These are phyloP conservation scores for Natrix natrix DNA, from an alignment of 2,797 vertebrate genomes.

Conservation along the genomic window DNA sequence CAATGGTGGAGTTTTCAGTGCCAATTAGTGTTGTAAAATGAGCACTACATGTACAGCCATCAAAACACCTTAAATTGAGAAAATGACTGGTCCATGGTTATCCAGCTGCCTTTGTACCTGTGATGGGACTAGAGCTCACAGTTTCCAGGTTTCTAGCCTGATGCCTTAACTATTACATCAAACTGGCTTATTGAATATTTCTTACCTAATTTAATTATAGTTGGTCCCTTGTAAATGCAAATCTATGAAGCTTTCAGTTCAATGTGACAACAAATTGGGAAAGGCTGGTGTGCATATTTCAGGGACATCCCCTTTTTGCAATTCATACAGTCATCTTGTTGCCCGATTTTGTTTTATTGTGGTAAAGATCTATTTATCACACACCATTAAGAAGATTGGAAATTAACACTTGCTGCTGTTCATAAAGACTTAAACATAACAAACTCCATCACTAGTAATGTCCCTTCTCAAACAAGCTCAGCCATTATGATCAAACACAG, in stretches of 20 bases:
- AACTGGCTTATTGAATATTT: background rate
- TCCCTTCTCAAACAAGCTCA: background rate
- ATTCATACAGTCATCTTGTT: background rate
- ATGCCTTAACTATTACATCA: background rate
- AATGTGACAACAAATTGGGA: background rate
- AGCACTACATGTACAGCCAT: background rate
- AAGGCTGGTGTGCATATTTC: background rate
- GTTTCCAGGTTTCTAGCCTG: background rate
- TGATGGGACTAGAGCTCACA: background rate
- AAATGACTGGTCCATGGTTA: background rate
- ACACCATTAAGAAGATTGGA: background rate
- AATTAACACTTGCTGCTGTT: background rate
- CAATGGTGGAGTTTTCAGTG: background rate
- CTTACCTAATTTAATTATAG: background rate
- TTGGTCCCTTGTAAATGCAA: background rate
- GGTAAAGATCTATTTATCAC: background rate
- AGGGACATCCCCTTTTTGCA: background rate
- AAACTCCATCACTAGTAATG: background rate
- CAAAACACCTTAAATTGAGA: background rate
- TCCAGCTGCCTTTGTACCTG: background rate
- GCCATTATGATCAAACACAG: slow-evolving; percentile 9
- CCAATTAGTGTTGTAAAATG: background rate
- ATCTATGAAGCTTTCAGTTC: background rate
- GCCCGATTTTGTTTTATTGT: background rate
- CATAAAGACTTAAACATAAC: background rate